These are phyloP conservation scores for Strix occidentalis DNA, from an alignment of 2,797 vertebrate genomes.

Conservation along the genomic window DNA sequence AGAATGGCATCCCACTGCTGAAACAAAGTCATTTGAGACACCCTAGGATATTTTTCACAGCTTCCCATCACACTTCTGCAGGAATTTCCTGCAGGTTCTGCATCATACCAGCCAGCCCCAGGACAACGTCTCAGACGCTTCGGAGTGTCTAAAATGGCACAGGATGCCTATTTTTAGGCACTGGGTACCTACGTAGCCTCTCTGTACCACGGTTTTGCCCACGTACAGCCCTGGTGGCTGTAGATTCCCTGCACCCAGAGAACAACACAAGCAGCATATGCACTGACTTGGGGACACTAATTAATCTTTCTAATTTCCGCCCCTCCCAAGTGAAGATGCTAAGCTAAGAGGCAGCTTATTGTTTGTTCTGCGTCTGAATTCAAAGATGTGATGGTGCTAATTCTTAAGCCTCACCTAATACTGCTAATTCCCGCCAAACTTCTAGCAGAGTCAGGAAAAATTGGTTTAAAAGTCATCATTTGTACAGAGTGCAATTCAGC, in stretches of 20 bases:
- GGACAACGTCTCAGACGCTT: accelerated
- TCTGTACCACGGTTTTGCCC: not conserved
- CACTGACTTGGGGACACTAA: not conserved
- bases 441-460: conserved; percentile 27
- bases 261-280: not conserved
- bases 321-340: not conserved
- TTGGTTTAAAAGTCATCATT: not conserved
- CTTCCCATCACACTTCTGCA: not conserved
- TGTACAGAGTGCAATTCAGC: conserved; percentile 13
- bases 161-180: not conserved
- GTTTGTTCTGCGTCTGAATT: not conserved
- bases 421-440: not conserved
- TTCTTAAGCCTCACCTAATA: conserved; percentile 50
- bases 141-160: not conserved
- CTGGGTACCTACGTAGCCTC: not conserved
- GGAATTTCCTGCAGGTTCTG: not conserved
- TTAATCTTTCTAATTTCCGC: not conserved
- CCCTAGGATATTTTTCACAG: too few relatives aligned
- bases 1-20: not conserved
- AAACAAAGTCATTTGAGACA: not conserved
- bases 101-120: not conserved
- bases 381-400: not conserved
- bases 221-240: accelerated
- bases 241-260: not conserved
- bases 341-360: conserved; percentile 20